Base-by-base conservation (phyloP, 2,888 invertebrate species). In the Drosophila koepferae region DNA sequence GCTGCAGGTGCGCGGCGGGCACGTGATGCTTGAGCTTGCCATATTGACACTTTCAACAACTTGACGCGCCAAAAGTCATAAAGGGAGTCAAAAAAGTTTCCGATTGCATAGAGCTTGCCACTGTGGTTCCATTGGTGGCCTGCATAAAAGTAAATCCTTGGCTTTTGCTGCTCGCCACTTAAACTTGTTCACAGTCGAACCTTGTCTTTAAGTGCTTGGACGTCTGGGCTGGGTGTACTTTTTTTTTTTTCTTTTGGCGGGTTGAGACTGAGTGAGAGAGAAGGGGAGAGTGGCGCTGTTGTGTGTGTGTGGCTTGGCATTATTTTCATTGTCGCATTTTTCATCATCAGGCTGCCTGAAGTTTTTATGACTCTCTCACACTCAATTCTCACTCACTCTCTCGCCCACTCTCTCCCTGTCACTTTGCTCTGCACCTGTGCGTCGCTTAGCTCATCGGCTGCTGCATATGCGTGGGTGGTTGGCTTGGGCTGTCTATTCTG, bases 281-380 rank as follows among this genome's bases (percentile, higher is more conserved):
- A 16, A 4, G 4, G 38, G 2, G 36, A 36, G 36, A 4, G 36
- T 1, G 14, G 0, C 16, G 2, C 16, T 48, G 4, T 28, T 80
- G 62, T 20, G 41, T 62, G 60, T 82, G 82, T 72, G 88, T 81
- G 79, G 81, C 80, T 12, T 34, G 49, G 49, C 49, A 51, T 90
- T 89, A 90, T 73, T 90, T 84, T 89, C 91, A 90, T 90, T 92
- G 91, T 89, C 91, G 81, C 89, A 90, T 91, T 90, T 91, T 90
- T 90, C 90, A 90, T 91, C 89, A 86, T 86, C 89, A 82, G 76
- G 66, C 73, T 72, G 65, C 70, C 60, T 55, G 72, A 69, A 90
- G 86, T 88, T 86, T 86, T 86, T 90, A 88, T 88, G 80, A 81
- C 72, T 72, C 73, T 61, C 61, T 65, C 64, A 49, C 67, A 46